phyloP scores from a whole-genome alignment of 1,140 invertebrate species.

The Drosophila sp. region DNA sequence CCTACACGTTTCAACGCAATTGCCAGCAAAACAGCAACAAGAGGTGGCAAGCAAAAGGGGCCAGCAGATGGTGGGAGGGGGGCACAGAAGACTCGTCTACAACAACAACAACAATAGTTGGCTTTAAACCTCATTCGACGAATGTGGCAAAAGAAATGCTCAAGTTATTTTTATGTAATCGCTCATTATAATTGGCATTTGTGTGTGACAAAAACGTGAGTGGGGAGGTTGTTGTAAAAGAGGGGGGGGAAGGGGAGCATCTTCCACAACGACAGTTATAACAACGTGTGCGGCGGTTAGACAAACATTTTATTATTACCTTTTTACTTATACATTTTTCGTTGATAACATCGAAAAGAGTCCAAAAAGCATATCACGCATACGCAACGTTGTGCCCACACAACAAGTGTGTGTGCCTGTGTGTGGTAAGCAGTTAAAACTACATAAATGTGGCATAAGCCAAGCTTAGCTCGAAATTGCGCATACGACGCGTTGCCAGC shows the following conservation, averaged over 20 bases:
- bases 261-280: neutral
- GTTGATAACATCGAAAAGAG: constrained; percentile 60
- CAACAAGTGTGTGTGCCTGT: neutral
- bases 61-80: neutral
- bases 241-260: constrained; percentile 5
- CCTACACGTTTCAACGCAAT: constrained; percentile 60
- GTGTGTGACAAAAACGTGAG: constrained; percentile 73
- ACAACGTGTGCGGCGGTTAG: constrained; percentile 44
- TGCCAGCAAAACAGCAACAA: constrained; percentile 54
- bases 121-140: constrained; percentile 68
- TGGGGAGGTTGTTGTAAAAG: constrained; percentile 15
- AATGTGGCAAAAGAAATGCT: constrained; percentile 65
- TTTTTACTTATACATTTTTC: constrained; percentile 6
- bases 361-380: constrained; percentile 66
- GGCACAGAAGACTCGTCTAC: constrained; percentile 35
- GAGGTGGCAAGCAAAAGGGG: neutral
- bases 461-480: constrained; percentile 1
- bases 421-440: constrained; percentile 7
- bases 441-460: neutral
- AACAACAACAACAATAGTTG: constrained; percentile 21
- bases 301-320: constrained; percentile 45
- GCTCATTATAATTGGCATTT: constrained; percentile 80
- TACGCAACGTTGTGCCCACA: constrained; percentile 64
- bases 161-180: constrained; percentile 75
- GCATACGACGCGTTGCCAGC: constrained; percentile 18